phyloP scores from a whole-genome alignment of 2,113 vertebrate species.

The Gobio gobio region DNA sequence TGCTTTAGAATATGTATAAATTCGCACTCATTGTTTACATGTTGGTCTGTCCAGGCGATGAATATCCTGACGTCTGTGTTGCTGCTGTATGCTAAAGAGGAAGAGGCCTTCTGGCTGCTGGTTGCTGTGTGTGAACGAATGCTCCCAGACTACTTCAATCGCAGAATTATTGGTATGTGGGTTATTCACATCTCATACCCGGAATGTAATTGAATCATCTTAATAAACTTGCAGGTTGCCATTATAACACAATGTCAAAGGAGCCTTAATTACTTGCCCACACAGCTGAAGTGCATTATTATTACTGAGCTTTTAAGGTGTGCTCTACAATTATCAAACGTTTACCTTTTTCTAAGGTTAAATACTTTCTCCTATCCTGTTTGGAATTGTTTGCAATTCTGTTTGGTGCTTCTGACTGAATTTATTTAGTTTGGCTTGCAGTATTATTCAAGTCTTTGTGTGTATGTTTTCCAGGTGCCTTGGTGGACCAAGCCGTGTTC shows the following conservation, averaged over 20 bases:
- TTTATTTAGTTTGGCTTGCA: neutral
- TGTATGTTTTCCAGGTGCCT: slow-evolving; percentile 80
- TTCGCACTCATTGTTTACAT: neutral
- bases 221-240: neutral
- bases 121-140: slow-evolving; percentile 97
- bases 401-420: neutral
- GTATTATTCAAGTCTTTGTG: neutral
- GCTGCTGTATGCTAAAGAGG: slow-evolving; percentile 95
- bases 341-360: neutral
- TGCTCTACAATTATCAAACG: too few species aligned
- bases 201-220: neutral
- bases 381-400: neutral
- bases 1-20: neutral
- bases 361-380: neutral
- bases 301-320: neutral
- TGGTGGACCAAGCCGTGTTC: slow-evolving; percentile 98
- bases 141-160: slow-evolving; percentile 97
- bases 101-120: slow-evolving; percentile 98
- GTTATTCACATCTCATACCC: neutral
- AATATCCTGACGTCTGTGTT: slow-evolving; percentile 98
- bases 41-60: slow-evolving; percentile 84
- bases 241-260: neutral
- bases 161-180: slow-evolving; percentile 88
- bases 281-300: neutral
- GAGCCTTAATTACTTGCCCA: neutral